phyloP scores from a whole-genome alignment of 2,113 vertebrate genomes.

The Crotophaga sulcirostris region DNA sequence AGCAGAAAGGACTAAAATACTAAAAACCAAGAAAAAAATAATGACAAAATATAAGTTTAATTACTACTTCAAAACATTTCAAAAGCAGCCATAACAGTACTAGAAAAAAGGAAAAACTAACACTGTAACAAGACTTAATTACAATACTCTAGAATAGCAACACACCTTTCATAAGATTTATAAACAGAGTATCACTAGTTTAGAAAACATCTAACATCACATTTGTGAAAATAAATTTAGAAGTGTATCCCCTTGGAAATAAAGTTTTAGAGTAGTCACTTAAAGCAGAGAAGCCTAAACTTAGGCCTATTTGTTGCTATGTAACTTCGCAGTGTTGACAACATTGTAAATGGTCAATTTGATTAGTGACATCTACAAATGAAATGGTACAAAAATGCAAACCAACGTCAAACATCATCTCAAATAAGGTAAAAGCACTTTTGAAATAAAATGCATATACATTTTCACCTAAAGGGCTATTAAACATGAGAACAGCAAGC shows the following conservation, averaged over 20 bases:
- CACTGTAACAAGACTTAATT: slow-evolving; percentile 46
- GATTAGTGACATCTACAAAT: background rate
- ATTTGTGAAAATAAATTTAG: slow-evolving; percentile 41
- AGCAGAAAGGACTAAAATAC: background rate
- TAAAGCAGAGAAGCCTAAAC: slow-evolving; percentile 29
- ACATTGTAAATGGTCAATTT: background rate
- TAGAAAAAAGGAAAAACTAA: background rate
- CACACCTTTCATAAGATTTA: slow-evolving; percentile 44
- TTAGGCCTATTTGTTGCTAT: slow-evolving; percentile 7
- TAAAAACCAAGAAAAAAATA: slow-evolving; percentile 45
- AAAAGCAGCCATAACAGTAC: slow-evolving; percentile 53
- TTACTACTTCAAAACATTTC: slow-evolving; percentile 67
- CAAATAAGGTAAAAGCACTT: background rate
- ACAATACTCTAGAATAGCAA: slow-evolving; percentile 51
- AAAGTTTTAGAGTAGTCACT: slow-evolving; percentile 18
- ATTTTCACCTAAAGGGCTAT: background rate
- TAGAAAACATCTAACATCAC: slow-evolving; percentile 55
- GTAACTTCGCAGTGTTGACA: background rate
- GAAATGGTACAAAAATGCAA: background rate
- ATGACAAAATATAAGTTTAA: slow-evolving; percentile 75
- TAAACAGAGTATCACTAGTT: slow-evolving; percentile 59
- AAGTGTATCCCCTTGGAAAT: slow-evolving; percentile 46
- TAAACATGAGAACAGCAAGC: background rate
- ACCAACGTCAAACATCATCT: background rate
- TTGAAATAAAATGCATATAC: background rate